phyloP scores from a whole-genome alignment of 2,113 vertebrate species.

The Anser brachyrhynchus region DNA sequence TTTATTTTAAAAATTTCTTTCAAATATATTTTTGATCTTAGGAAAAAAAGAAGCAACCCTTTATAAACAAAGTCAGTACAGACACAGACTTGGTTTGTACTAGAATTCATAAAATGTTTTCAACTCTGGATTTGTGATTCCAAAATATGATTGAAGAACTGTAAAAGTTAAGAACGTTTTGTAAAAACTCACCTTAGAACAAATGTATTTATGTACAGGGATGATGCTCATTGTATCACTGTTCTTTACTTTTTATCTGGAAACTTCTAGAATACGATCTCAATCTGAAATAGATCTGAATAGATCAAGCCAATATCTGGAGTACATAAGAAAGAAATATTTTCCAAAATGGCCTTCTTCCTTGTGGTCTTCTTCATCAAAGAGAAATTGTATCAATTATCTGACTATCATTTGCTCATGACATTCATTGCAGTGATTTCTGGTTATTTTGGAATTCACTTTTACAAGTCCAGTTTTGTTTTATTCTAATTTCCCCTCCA shows the following conservation, averaged over 20 bases:
- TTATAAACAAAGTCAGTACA: constrained; percentile 31
- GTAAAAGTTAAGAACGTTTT: constrained; percentile 3
- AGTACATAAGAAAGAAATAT: background rate
- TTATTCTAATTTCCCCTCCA: background rate
- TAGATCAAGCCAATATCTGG: background rate
- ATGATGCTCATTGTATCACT: background rate
- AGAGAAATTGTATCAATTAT: background rate
- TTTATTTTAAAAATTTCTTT: constrained; percentile 49
- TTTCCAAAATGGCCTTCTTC: background rate
- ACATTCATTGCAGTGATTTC: background rate
- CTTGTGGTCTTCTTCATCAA: background rate
- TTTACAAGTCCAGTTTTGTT: background rate
- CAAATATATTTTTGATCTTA: constrained; percentile 21
- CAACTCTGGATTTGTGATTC: background rate
- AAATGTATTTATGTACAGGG: background rate
- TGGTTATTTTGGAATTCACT: background rate
- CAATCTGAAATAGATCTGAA: constrained; percentile 28
- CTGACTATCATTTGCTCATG: background rate
- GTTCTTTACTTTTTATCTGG: constrained; percentile 17
- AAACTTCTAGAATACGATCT: background rate
- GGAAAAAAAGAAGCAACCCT: background rate
- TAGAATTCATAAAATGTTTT: constrained; percentile 11
- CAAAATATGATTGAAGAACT: constrained; percentile 34
- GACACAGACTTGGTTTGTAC: background rate
- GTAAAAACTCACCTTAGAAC: constrained; percentile 11